Conservation (phyloP, 64 coral and sea anemone genomes). For the Stichodactyla mertensii region DNA sequence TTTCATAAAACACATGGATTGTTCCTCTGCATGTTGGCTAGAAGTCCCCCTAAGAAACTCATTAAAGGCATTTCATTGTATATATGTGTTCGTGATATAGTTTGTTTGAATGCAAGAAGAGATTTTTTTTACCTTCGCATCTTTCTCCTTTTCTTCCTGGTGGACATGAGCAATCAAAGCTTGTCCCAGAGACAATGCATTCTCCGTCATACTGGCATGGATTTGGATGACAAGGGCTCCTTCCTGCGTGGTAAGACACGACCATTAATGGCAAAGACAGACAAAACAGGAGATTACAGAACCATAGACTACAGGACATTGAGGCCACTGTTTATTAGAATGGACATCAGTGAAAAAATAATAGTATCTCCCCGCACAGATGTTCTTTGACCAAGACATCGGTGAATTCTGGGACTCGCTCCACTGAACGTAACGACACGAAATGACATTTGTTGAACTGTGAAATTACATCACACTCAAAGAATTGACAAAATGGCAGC, state of each 20-base stretch:
- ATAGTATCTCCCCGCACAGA: not conserved
- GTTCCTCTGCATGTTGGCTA: not conserved
- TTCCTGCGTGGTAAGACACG: not conserved
- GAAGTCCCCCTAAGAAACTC: not conserved
- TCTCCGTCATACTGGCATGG: slow-evolving; percentile 62
- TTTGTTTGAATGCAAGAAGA: not conserved
- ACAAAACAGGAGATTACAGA: slow-evolving; percentile 24
- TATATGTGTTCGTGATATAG: not conserved
- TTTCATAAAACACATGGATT: not conserved
- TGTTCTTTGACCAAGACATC: not conserved
- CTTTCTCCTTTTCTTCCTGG: slow-evolving; percentile 60
- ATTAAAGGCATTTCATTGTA: not conserved
- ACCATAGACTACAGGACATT: slow-evolving; percentile 15
- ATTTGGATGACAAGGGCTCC: slow-evolving; percentile 57
- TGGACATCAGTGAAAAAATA: not conserved
- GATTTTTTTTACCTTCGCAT: slow-evolving; percentile 61
- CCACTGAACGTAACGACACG: not conserved
- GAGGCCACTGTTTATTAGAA: not conserved
- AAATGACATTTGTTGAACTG: not conserved
- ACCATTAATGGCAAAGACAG: slow-evolving; percentile 24
- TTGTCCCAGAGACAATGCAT: slow-evolving; percentile 38
- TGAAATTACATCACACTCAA: not conserved
- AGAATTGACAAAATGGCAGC: not conserved
- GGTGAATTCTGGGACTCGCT: not conserved
- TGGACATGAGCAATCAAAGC: slow-evolving; percentile 67